These are phyloP conservation scores for Brachyhypopomus gauderio DNA, from an alignment of 2,113 vertebrate genomes.

Conservation along the genomic window DNA sequence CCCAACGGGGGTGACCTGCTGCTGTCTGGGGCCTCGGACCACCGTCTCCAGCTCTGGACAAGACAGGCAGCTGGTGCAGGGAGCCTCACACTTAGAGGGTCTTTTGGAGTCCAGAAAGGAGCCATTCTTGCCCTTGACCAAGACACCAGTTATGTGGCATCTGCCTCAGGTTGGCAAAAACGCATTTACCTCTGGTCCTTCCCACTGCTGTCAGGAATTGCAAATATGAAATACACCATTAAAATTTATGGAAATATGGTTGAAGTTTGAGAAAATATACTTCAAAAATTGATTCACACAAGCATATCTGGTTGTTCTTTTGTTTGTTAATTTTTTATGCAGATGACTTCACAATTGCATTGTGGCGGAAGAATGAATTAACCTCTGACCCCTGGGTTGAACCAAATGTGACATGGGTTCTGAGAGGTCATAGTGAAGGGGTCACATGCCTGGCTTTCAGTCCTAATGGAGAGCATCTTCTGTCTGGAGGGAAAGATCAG, in stretches of 20 bases:
- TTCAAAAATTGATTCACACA: too few species aligned
- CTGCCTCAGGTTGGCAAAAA: conserved; percentile 75
- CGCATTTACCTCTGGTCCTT: conserved; percentile 79
- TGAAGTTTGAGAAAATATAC: too few species aligned
- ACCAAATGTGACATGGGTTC: conserved; percentile 51
- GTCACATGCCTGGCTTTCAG: conserved; percentile 84
- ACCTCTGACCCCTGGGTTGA: conserved; percentile 1
- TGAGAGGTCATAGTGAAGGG: conserved; percentile 77
- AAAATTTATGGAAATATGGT: too few species aligned
- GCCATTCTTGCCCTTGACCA: conserved; percentile 73
- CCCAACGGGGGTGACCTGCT: conserved; percentile 56
- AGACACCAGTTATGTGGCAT: conserved; percentile 74
- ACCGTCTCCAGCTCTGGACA: conserved; percentile 74
- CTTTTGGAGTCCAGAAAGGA: conserved; percentile 64
- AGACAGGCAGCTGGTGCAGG: conserved; percentile 16
- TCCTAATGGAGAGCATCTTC: conserved; percentile 71
- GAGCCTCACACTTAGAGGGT: conserved; percentile 45
- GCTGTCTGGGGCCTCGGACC: conserved; percentile 74
- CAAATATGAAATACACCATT: too few species aligned
- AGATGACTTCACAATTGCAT: conserved; percentile 78
- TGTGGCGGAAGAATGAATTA: conserved; percentile 75
- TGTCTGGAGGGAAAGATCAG: conserved; percentile 83
- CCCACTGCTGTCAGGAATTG: too few species aligned
- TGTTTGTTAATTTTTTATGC: conserved; percentile 9
- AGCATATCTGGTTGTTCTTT: too few species aligned